Base-by-base conservation (phyloP, 2,888 invertebrate genomes). In the Tholera decimalis region DNA sequence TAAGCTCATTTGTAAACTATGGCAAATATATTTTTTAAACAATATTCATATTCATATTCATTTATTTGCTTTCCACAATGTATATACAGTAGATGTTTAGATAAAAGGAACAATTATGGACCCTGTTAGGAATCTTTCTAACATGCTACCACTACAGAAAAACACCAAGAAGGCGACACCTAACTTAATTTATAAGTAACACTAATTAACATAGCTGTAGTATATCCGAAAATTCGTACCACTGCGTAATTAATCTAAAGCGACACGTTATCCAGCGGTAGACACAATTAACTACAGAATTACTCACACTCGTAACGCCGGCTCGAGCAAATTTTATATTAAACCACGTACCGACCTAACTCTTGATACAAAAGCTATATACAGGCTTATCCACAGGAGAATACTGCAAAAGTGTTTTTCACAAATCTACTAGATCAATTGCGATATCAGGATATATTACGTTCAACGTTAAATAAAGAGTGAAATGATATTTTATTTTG, bases 221-320 rank as follows among this genome's bases (percentile, higher is more conserved):
- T 41, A 9, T 39, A 46, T 51, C 24, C 41, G n/a, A 59, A 68
- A 71, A 71, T 59, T 33, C 15, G 35, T 35, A 53, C 15, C 9
- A 28, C 20, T 33, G 37, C 35, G n/a, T 47, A 70, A 70, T 61
- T 70, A 56, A 76, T 76, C 55, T 46, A 55, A 70, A 56, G 55
- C 51, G 39, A 60, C 71, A 60, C 44, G 70, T 39, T 55, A 56
- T 20, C 28, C 60, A 33, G 53, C 58, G 53, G 35, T 41, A 61
- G 76, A 56, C 61, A 61, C 70, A 70, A 76, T 62, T 76, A 70
- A 76, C 56, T 76, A 61, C 55, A 51, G 71, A 70, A 76, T 72
- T 53, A 75, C 72, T 54, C 53, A 30, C 49, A 59, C 53, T 72
- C 47, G 77, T 76, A 53, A 53, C 61, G 62, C 49, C 35, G 33